Evolutionary conservation across 2,113 vertebrate species (phyloP).

Genomic region (Neogobius melanostomus): DNA sequence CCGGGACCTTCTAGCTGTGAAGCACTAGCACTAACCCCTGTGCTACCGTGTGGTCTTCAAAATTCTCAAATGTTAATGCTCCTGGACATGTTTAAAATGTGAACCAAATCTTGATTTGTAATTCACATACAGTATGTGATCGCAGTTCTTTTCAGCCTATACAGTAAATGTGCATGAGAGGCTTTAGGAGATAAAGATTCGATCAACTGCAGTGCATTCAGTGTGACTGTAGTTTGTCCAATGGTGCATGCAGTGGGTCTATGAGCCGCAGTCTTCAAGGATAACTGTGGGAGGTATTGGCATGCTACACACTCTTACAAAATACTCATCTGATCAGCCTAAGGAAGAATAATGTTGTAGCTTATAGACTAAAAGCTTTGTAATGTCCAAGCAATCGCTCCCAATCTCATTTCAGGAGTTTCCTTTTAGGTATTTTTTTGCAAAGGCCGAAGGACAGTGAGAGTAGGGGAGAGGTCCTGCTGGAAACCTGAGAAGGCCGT

Average conservation of each 20-base stretch:
- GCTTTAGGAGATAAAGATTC: conserved; percentile 24
- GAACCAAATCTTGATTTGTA: no score
- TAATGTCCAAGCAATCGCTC: conserved; percentile 4
- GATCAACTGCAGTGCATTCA: conserved; percentile 30
- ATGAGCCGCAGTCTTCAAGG: conserved; percentile 13
- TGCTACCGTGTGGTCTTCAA: no score
- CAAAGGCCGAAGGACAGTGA: background rate
- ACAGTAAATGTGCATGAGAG: conserved; percentile 5
- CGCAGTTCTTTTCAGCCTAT: no score
- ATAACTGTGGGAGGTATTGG: conserved; percentile 16
- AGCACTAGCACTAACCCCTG: no score
- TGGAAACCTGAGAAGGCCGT: conserved; percentile 23
- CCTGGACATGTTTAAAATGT: no score
- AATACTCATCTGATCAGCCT: background rate
- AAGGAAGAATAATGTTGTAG: background rate
- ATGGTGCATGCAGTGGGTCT: conserved; percentile 16
- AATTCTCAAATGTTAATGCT: no score
- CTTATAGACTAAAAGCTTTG: conserved; percentile 5
- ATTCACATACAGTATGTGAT: no score
- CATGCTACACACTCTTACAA: conserved; percentile 2
- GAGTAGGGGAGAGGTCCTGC: background rate
- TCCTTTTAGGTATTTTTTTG: conserved; percentile 8
- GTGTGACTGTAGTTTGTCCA: conserved; percentile 17
- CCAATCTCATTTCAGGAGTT: background rate
- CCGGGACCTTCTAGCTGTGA: no score